phyloP scores from a whole-genome alignment of 2,113 vertebrate species.

The Naja naja region DNA sequence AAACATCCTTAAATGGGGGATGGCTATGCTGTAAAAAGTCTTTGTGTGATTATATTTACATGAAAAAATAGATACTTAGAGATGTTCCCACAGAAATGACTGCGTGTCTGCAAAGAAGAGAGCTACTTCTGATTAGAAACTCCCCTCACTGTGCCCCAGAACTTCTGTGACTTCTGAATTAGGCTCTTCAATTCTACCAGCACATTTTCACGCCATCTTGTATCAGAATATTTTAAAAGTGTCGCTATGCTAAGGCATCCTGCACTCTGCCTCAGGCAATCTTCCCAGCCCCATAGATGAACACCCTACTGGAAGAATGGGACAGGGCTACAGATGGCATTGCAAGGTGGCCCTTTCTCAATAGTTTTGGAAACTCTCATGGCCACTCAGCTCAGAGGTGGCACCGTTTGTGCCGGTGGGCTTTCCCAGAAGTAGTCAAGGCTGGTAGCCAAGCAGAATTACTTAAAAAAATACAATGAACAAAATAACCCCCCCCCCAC shows the following conservation, averaged over 20 bases:
- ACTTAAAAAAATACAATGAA: not conserved
- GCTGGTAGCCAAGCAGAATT: not conserved
- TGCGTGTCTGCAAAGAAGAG: not conserved
- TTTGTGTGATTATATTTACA: not conserved
- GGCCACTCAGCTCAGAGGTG: not conserved
- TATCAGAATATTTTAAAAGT: not conserved
- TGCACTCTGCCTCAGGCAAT: not conserved
- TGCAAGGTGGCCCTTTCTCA: not conserved
- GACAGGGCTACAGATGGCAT: not conserved
- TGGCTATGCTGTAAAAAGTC: not conserved
- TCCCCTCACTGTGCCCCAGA: not conserved
- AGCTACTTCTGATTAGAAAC: not conserved
- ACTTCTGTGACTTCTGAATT: constrained; percentile 14
- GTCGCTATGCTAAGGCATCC: not conserved
- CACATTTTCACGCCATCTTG: not conserved
- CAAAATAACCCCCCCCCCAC: no score
- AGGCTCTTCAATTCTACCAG: constrained; percentile 1
- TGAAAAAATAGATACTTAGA: rapidly evolving
- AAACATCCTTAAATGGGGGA: not conserved
- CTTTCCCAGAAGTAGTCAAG: not conserved
- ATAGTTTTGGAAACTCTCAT: not conserved
- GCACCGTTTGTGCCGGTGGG: not conserved
- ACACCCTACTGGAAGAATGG: not conserved
- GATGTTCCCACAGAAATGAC: rapidly evolving
- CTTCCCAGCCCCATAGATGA: not conserved